A percentile compares a stretch with the other conserved stretches of the same genome.
These are phyloP conservation scores for Dermatemys mawii DNA, from an alignment of 2,113 vertebrate species.

Conservation along the genomic window DNA sequence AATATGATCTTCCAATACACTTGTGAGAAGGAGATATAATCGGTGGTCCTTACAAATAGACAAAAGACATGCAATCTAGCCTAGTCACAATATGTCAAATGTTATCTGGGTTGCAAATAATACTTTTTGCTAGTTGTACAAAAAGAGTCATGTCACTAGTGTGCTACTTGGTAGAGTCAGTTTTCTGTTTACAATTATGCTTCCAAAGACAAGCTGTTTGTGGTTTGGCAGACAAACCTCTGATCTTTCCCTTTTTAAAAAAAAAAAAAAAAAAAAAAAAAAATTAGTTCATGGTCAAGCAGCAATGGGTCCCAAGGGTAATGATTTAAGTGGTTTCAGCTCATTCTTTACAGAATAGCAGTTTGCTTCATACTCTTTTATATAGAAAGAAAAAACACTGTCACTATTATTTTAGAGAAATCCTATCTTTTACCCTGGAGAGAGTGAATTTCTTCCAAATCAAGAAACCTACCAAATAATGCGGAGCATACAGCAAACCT, in stretches of 20 bases:
- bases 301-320: neutral
- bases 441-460: neutral
- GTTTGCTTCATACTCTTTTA: neutral
- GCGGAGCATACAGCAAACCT: neutral
- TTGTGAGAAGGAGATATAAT: constrained; percentile 19
- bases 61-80: constrained; percentile 1
- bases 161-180: neutral
- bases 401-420: neutral
- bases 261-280: neutral
- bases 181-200: neutral
- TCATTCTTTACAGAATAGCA: constrained; percentile 1
- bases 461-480: neutral
- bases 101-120: constrained; percentile 18
- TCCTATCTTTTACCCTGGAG: neutral
- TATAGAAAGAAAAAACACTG: neutral
- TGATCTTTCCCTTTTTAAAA: neutral
- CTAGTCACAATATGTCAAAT: neutral
- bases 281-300: neutral
- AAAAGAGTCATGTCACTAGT: neutral
- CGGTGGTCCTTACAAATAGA: neutral
- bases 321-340: neutral
- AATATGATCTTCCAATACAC: neutral
- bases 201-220: neutral
- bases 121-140: neutral
- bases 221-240: constrained; percentile 17